Evolutionary conservation across 2,113 vertebrate genomes (phyloP).

Genomic region (Melanerpes formicivorus): DNA sequence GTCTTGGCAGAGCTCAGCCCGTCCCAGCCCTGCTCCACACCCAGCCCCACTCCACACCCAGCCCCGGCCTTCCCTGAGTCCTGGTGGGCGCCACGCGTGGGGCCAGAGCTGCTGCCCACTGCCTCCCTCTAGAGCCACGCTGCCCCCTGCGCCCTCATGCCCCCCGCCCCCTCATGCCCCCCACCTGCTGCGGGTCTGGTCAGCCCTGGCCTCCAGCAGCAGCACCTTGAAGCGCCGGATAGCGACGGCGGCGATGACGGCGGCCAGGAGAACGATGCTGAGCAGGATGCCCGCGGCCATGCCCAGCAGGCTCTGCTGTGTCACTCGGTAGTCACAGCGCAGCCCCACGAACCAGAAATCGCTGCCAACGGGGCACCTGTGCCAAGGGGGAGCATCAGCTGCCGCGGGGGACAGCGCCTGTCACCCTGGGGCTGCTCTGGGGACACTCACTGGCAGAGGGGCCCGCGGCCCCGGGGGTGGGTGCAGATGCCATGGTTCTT

Average conservation of each 20-base stretch:
- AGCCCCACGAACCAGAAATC: constrained; percentile 90
- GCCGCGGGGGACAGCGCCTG: fast-evolving
- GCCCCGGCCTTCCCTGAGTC: neutral
- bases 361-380: constrained; percentile 85
- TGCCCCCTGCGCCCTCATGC: fast-evolving
- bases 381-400: neutral
- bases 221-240: constrained; percentile 81
- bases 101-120: neutral
- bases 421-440: fast-evolving
- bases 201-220: constrained; percentile 85
- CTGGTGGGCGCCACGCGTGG: neutral
- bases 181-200: constrained; percentile 90
- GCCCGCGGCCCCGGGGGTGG: constrained; percentile 73
- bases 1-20: neutral
- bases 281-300: constrained; percentile 77
- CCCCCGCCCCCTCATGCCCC: neutral
- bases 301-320: constrained; percentile 77
- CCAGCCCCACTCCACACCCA: neutral
- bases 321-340: constrained; percentile 85
- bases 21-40: neutral
- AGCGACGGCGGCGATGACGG: constrained; percentile 71
- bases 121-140: neutral
- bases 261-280: constrained; percentile 70
- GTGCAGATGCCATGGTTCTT: constrained; percentile 87
- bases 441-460: constrained; percentile 82